Conservation (phyloP, 2,113 vertebrate species). For the Neodontobutis hainanensis region DNA sequence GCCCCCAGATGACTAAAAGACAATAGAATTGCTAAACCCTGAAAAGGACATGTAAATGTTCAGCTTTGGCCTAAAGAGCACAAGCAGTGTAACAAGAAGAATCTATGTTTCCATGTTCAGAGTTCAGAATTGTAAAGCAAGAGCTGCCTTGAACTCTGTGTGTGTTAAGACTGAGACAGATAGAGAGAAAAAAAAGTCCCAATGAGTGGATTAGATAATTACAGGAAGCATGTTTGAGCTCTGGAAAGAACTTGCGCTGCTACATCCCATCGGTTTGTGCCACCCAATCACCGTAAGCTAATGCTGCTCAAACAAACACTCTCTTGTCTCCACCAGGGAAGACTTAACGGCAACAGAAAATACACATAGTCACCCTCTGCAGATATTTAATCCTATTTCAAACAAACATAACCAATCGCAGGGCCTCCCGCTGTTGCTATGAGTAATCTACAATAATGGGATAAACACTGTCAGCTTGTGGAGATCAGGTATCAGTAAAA, state of each 20-base stretch:
- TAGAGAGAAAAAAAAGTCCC: conserved; percentile 12
- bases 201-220: conserved; percentile 71
- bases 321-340: conserved; percentile 49
- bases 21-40: too few relatives aligned
- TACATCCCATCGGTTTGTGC: conserved; percentile 53
- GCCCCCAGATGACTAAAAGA: too few relatives aligned
- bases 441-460: conserved; percentile 47
- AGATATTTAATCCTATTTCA: conserved; percentile 67
- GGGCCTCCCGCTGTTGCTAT: conserved; percentile 20
- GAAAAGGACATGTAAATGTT: too few relatives aligned
- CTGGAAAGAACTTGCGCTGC: conserved; percentile 56
- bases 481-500: conserved; percentile 67
- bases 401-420: conserved; percentile 60
- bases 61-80: too few relatives aligned
- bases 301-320: conserved; percentile 66
- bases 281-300: conserved; percentile 48
- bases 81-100: too few relatives aligned
- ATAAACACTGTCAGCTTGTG: conserved; percentile 42
- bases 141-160: conserved; percentile 11
- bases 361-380: conserved; percentile 51
- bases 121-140: conserved; percentile 31
- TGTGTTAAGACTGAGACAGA: not conserved
- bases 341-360: conserved; percentile 59
- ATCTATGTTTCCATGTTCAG: conserved; percentile 15
- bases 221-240: conserved; percentile 68